These are phyloP conservation scores for Upupa epops DNA, from an alignment of 2,113 vertebrate species.

Conservation along the genomic window DNA sequence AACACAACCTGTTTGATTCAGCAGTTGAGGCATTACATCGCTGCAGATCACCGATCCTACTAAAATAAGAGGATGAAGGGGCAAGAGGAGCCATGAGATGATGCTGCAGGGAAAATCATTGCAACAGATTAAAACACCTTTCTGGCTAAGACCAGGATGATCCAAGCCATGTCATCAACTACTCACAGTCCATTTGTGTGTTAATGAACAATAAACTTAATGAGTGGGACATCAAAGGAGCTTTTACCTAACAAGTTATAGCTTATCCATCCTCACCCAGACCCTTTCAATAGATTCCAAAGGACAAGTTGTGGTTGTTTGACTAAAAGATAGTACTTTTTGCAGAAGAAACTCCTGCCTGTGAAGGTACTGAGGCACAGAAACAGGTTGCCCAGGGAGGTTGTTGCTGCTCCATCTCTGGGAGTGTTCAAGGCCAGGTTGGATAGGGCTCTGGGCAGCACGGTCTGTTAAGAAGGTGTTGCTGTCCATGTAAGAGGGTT, in stretches of 20 bases:
- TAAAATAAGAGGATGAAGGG: neutral
- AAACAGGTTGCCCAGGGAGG: no score
- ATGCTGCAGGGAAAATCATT: neutral
- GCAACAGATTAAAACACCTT: neutral
- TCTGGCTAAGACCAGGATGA: neutral
- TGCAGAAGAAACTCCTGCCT: no score
- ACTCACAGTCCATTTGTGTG: neutral
- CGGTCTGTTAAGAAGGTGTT: no score
- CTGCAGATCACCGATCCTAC: neutral
- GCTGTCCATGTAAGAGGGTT: no score
- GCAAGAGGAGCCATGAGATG: neutral
- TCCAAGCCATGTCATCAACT: neutral
- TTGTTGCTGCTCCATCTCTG: no score
- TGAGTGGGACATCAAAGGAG: neutral
- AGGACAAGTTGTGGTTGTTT: neutral
- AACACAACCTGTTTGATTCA: rapidly evolving
- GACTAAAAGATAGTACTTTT: no score
- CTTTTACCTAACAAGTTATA: neutral
- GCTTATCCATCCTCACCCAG: neutral
- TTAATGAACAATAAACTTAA: neutral
- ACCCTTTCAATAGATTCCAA: neutral
- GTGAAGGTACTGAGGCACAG: no score
- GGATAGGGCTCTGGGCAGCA: no score
- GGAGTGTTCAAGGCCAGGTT: no score
- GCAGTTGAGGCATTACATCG: rapidly evolving